These are phyloP conservation scores for Anas georgica DNA, from an alignment of 2,797 vertebrate genomes.

Conservation along the genomic window DNA sequence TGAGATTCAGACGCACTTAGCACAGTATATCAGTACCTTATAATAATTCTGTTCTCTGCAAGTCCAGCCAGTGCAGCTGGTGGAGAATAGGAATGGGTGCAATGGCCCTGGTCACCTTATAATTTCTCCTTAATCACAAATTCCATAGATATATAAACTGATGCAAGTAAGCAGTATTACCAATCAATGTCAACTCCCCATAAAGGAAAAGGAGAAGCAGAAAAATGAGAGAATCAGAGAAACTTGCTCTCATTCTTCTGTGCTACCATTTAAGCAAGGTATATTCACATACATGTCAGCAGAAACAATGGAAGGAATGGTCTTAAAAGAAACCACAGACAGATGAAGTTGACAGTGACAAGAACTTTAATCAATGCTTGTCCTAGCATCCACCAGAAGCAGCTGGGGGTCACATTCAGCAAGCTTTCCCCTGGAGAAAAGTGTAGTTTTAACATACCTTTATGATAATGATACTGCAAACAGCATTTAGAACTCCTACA, in stretches of 20 bases:
- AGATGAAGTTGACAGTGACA: background rate
- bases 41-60: background rate
- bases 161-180: background rate
- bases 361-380: background rate
- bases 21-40: background rate
- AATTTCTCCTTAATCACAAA: background rate
- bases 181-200: background rate
- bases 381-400: background rate
- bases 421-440: background rate
- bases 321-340: background rate
- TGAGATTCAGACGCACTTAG: background rate
- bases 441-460: background rate
- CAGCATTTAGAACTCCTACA: background rate
- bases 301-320: background rate
- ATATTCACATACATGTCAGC: accelerated
- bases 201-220: background rate
- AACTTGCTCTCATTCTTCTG: background rate
- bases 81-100: background rate
- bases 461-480: background rate
- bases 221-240: background rate
- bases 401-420: background rate
- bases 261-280: background rate
- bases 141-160: background rate
- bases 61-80: accelerated
- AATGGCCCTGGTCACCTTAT: background rate